These are phyloP conservation scores for Seladonia tumulorum DNA, from an alignment of 2,888 invertebrate genomes.

Conservation along the genomic window DNA sequence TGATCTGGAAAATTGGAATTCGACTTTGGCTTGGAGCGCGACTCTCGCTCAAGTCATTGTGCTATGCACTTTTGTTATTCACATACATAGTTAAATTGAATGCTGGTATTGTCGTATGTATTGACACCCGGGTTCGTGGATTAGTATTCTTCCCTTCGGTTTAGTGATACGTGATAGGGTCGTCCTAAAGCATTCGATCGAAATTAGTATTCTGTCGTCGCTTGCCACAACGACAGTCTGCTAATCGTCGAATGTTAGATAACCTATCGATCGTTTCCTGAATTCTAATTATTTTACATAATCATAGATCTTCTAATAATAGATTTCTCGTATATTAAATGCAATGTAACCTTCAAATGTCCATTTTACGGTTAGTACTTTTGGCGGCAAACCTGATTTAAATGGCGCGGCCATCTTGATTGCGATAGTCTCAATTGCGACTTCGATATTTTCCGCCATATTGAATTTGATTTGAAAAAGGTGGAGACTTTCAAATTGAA, in stretches of 20 bases:
- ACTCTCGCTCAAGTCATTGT: too few relatives aligned
- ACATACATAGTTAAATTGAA: neutral
- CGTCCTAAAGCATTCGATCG: neutral
- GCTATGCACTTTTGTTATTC: neutral
- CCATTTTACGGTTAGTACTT: neutral
- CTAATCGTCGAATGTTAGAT: conserved; percentile 11
- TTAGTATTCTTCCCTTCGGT: neutral
- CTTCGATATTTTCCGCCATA: neutral
- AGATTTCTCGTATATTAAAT: neutral
- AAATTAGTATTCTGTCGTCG: conserved; percentile 26
- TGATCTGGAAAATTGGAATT: too few relatives aligned
- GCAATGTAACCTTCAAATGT: neutral
- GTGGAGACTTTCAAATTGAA: neutral
- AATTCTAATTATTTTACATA: conserved; percentile 4
- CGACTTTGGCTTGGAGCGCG: too few relatives aligned
- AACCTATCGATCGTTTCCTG: neutral
- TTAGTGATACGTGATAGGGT: neutral
- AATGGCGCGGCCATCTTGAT: neutral
- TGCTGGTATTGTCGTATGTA: neutral
- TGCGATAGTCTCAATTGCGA: neutral
- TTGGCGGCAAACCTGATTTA: neutral
- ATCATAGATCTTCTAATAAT: neutral
- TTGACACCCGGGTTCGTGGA: neutral
- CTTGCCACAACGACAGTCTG: neutral
- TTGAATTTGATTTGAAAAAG: neutral